Evolutionary conservation across 2,797 vertebrate genomes (phyloP), one percentile per base, ranked within the genome.

Genomic region (Sebastes diaconus): DNA sequence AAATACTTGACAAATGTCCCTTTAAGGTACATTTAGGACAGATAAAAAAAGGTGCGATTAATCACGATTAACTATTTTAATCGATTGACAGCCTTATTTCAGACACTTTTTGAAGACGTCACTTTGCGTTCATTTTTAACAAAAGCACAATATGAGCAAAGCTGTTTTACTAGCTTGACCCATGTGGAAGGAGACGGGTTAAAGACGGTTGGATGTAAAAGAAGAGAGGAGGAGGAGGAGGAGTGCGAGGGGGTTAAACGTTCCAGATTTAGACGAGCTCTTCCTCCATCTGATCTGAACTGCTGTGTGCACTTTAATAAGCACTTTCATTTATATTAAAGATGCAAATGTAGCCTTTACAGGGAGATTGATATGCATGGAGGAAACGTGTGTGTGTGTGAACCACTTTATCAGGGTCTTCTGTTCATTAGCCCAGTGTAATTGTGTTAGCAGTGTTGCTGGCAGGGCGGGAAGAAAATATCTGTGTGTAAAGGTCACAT

Each of bases 331-430:
- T 96, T 94, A 93, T 93, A 93, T 95, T 95, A 95, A 94, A 95
- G 90, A 96, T 96, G 95, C 95, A 95, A 95, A 96, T 96, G 95
- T 95, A 95, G 94, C 95, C 94, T 96, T 96, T 96, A 93, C 87
- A 76, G 85, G 67, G 81, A 91, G 92, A 95, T 95, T 94, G 94
- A 95, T 93, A 94, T 93, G 93, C 90, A 87, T 81, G 86, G 88
- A 71, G 82, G 80, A 88, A 83, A 79, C 22, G 80, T 29, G 66
- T 68, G 67, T 55, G 67, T 55, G 27, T 72, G 82, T 67, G 68
- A 73, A 46, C 14, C 68, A 90, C 88, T 90, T 88, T 90, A 93
- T 94, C 93, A 87, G 88, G 81, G 85, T 79, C 72, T 81, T 90
- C 92, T 93, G 94, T 95, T 95, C 94, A 95, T 96, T 95, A 96